A percentile compares a stretch with the other conserved stretches of the same genome.
phyloP scores from a whole-genome alignment of 2,113 vertebrate genomes.

The Hyaena hyaena region DNA sequence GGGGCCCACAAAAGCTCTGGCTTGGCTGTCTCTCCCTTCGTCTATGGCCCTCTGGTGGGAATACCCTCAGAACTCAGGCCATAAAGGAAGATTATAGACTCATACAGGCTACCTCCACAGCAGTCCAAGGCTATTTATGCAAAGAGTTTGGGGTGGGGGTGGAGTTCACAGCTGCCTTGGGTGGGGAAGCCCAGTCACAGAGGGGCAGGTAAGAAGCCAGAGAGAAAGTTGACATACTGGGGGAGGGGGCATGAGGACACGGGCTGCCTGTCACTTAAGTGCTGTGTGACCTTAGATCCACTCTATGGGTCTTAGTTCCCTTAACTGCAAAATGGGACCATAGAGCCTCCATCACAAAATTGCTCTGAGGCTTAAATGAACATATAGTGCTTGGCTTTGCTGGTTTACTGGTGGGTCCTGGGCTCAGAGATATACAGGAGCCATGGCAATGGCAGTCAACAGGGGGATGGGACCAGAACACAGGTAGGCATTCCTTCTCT shows the following conservation, averaged over 20 bases:
- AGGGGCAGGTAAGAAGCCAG: neutral
- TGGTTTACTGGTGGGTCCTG: neutral
- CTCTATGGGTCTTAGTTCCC: neutral
- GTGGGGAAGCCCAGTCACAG: neutral
- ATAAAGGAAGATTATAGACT: neutral
- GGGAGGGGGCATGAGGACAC: neutral
- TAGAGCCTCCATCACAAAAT: neutral
- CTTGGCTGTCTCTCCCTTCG: neutral
- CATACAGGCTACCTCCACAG: neutral
- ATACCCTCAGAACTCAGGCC: neutral
- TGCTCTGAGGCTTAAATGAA: neutral
- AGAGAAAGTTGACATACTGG: neutral
- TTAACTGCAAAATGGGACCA: neutral
- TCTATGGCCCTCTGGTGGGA: neutral
- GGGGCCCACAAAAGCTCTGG: neutral
- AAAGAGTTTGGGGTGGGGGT: neutral
- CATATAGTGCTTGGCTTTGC: neutral
- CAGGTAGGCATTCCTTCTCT: neutral
- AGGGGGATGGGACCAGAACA: neutral
- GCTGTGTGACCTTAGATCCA: neutral
- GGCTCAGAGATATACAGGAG: neutral
- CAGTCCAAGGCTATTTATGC: neutral
- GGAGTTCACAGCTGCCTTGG: neutral
- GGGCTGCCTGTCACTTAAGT: neutral
- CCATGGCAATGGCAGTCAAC: fast-evolving